A percentile compares a stretch with the other conserved stretches of the same genome.
Evolutionary conservation across 2,888 invertebrate species (phyloP).

Genomic region (Adineta ricciae): DNA sequence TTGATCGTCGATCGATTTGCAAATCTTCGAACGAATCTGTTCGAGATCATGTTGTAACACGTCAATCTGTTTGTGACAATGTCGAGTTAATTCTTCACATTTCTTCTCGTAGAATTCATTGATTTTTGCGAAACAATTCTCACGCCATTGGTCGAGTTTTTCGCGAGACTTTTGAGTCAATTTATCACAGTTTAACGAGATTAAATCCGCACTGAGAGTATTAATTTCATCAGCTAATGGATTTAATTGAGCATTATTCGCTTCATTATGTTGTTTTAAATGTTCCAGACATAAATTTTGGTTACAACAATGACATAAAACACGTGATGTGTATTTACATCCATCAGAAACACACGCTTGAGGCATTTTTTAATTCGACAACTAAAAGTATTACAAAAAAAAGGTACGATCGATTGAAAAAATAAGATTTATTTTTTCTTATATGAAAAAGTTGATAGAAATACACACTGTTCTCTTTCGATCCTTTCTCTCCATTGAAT

Average conservation of each 20-base stretch:
- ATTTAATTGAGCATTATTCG: not conserved
- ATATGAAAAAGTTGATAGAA: too few relatives aligned
- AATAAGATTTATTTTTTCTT: too few relatives aligned
- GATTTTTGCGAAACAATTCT: not conserved
- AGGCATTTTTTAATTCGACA: not conserved
- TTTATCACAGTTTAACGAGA: not conserved
- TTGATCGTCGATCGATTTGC: not conserved
- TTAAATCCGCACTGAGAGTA: not conserved
- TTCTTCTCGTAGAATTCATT: not conserved
- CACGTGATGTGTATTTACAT: conserved; percentile 2
- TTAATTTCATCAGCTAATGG: not conserved
- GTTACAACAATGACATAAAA: not conserved
- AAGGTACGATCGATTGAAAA: too few relatives aligned
- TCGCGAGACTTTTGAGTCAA: not conserved
- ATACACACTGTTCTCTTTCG: too few relatives aligned
- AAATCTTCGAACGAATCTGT: not conserved
- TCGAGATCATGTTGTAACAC: not conserved
- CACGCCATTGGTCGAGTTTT: not conserved
- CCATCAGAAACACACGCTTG: not conserved
- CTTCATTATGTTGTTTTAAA: conserved; percentile 2
- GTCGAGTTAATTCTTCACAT: not conserved
- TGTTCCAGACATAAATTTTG: not conserved
- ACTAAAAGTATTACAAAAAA: too few relatives aligned
- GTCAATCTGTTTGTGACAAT: not conserved
- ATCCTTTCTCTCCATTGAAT: too few relatives aligned